Base-by-base conservation (phyloP, 1,140 invertebrate genomes). In the Potamilus streckersoni region DNA sequence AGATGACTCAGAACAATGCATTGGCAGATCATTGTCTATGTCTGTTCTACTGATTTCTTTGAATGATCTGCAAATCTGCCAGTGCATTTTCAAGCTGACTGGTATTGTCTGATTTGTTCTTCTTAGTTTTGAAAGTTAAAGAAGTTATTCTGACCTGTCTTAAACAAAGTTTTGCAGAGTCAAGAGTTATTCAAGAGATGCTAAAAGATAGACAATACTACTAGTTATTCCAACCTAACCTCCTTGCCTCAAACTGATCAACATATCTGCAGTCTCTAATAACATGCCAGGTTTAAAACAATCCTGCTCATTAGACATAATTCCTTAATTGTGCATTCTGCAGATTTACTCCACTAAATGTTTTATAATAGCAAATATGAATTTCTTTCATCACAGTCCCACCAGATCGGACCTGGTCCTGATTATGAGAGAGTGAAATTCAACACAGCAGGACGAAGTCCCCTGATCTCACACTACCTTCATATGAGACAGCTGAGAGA, bases 401-500 rank as follows among this genome's bases (percentile, higher is more conserved):
- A 87, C 69, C 85, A 86, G 60, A 83, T 87, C 60, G 87, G 87
- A 19, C 86, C 85, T 31, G 86, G 86, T 1, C 82, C 85, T 3
- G 82, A 85, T 6, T 84, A 85, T 76, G 85, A 87, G 73, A 68
- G 86, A 20, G 86, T 88, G 2, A 85, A 83, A 74, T 88, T 88
- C 73, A 87, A 88, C 79, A 84, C 81, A 16, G 77, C 81, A 14
- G 87, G 87, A 17, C 82, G 86, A 20, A 87, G 86, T 80, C 87
- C 87, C 8, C 80, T 88, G 31, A 85, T 88, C 23, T 78, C 86
- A 16, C 87, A 88, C 77, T 88, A 86, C 69, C 79, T 88, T 14
- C 83, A 88, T 78, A 82, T 86, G 82, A 76, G 84, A 79, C 81
- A 85, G 55, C 76, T 87, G 13, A 71, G 82, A 62, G 81, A 83